Base-by-base conservation (phyloP, 2,797 vertebrate species). In the Coranthus polyacanthus region DNA sequence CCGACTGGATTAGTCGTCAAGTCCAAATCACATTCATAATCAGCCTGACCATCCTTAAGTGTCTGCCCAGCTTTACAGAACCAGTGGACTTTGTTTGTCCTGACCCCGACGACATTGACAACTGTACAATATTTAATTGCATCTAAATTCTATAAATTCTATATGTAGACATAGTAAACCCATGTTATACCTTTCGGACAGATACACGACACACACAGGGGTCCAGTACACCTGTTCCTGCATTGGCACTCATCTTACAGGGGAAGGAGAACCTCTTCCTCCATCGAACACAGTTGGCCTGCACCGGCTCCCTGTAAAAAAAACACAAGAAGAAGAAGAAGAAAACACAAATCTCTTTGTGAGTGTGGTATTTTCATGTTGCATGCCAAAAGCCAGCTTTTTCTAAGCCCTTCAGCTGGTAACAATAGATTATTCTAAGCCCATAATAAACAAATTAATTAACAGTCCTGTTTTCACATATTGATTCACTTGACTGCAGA, bases 211-310 rank as follows among this genome's bases (percentile, higher is more conserved):
- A 99, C 85, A 97, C 75, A 62, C 97, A 98, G 0, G 97, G 94
- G 62, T 99, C 97, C 72, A 99, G 92, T n/a, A 98, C 81, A 9
- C 98, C 98, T 0, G 97, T 97, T 20, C 95, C 88, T 12, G 96
- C 95, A 5, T 91, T 98, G 70, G 97, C 97, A 0, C 96, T 98
- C 95, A 99, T 98, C 88, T 99, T 99, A 83, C 97, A 99, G 79
- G 95, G 95, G 72, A 99, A 99, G 0, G 95, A 93, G 82, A 98
- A 97, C 18, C 86, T 94, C 44, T 96, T 98, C 85, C 89, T 96
- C 98, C 98, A 99, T 79, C 89, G 96, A 11, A 99, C 98, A 75
- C 95, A 96, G 88, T 99, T 99, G 42, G 96, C 96, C 73, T 96
- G 97, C 47, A 99, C 97, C 0, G 95, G 93, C 76, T 98, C 97